Conservation (phyloP, 2,797 vertebrate genomes). For the Phaenicophaeus curvirostris region DNA sequence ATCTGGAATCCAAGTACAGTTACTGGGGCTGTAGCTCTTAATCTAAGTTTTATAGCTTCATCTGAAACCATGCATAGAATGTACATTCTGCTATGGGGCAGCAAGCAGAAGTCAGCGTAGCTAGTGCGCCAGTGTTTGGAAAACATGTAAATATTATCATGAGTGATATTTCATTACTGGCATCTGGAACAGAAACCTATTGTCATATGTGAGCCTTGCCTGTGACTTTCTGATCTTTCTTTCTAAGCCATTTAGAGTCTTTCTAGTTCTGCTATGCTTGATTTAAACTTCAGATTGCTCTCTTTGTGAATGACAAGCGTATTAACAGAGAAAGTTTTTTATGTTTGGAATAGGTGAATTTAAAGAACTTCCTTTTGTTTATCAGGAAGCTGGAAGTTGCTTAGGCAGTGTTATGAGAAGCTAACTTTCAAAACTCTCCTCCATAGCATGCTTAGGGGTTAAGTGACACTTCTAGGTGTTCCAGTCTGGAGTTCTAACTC, state of each 20-base stretch:
- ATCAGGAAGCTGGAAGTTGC: background rate
- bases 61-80: background rate
- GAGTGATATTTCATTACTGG: background rate
- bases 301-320: background rate
- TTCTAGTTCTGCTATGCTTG: background rate
- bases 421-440: background rate
- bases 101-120: background rate
- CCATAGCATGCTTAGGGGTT: fast-evolving
- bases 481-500: background rate
- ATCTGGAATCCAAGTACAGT: background rate
- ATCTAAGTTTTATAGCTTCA: background rate
- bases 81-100: background rate
- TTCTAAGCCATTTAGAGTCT: background rate
- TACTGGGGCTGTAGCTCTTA: background rate
- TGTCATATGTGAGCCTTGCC: background rate
- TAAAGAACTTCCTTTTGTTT: background rate
- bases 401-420: background rate
- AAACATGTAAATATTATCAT: background rate
- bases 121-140: background rate
- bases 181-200: background rate
- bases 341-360: background rate
- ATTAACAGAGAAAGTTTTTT: background rate
- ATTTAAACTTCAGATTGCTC: background rate
- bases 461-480: background rate
- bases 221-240: background rate